These are phyloP conservation scores for Heterotilapia buettikoferi DNA, from an alignment of 2,113 vertebrate species.

Conservation along the genomic window DNA sequence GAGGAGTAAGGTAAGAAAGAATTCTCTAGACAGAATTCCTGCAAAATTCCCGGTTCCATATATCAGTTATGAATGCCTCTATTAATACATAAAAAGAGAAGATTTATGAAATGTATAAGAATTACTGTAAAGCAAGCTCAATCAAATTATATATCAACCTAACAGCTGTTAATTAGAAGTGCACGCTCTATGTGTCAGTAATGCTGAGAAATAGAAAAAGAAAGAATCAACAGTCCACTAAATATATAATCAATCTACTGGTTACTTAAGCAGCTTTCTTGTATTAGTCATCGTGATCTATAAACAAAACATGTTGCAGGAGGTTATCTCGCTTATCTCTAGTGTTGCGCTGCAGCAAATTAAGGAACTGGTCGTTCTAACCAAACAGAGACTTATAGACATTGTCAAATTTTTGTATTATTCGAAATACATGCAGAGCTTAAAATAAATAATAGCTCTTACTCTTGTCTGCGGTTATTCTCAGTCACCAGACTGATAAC, in stretches of 20 bases:
- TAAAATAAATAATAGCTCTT: background rate
- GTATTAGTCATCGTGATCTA: background rate
- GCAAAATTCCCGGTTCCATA: no score
- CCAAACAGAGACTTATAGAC: background rate
- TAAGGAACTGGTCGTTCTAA: background rate
- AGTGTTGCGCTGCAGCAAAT: background rate
- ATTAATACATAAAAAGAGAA: no score
- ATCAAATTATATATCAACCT: background rate
- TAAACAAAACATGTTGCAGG: background rate
- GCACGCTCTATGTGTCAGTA: background rate
- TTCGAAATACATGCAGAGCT: background rate
- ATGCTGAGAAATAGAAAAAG: background rate
- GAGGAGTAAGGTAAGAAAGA: constrained; percentile 72
- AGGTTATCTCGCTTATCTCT: background rate
- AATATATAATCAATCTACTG: background rate
- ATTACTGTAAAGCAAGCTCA: background rate
- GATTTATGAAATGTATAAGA: background rate
- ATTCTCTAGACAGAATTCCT: background rate
- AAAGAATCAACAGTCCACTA: background rate
- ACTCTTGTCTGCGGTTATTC: background rate
- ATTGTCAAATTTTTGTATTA: accelerated
- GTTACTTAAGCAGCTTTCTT: background rate
- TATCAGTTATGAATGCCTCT: background rate
- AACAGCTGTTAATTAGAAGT: background rate
- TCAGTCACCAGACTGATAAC: background rate